phyloP scores from a whole-genome alignment of 1,140 invertebrate species.

The Zaprionus kolodkinae region DNA sequence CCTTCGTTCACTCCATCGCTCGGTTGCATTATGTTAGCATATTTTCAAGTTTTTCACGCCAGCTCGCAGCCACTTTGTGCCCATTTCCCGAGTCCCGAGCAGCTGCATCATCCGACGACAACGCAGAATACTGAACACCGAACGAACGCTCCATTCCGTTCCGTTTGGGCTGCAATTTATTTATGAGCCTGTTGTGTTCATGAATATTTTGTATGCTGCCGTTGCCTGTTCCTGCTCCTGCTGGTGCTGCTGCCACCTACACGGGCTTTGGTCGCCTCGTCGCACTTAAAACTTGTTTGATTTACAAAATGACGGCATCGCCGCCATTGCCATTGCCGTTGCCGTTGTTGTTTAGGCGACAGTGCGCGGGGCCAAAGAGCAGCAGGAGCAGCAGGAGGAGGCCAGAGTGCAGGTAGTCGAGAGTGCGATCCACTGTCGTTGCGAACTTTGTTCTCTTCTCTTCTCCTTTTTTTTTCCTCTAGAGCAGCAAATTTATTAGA shows the following conservation, averaged over 20 bases:
- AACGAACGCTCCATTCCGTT: slow-evolving; percentile 22
- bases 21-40: slow-evolving; percentile 64
- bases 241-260: slow-evolving; percentile 38
- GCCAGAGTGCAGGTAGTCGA: slow-evolving; percentile 24
- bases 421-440: slow-evolving; percentile 48
- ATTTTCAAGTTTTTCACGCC: slow-evolving; percentile 65
- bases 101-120: slow-evolving; percentile 52
- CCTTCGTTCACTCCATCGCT: slow-evolving; percentile 21
- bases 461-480: slow-evolving; percentile 6
- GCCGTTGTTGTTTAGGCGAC: slow-evolving; percentile 37
- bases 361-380: too few species aligned
- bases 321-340: slow-evolving; percentile 11
- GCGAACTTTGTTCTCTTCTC: slow-evolving; percentile 6
- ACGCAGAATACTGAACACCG: slow-evolving; percentile 17
- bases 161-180: slow-evolving; percentile 62
- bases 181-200: slow-evolving; percentile 69
- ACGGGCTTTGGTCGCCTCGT: slow-evolving; percentile 39
- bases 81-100: slow-evolving; percentile 38
- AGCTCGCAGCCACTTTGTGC: slow-evolving; percentile 51
- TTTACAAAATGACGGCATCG: slow-evolving; percentile 59
- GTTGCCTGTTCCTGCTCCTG: slow-evolving; percentile 17
- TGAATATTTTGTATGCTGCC: slow-evolving; percentile 57
- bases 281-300: slow-evolving; percentile 58
- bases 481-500: slow-evolving; percentile 53
- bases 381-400: not conserved